Evolutionary conservation across 2,888 invertebrate genomes (phyloP).

Genomic region (Philereme vetulata): DNA sequence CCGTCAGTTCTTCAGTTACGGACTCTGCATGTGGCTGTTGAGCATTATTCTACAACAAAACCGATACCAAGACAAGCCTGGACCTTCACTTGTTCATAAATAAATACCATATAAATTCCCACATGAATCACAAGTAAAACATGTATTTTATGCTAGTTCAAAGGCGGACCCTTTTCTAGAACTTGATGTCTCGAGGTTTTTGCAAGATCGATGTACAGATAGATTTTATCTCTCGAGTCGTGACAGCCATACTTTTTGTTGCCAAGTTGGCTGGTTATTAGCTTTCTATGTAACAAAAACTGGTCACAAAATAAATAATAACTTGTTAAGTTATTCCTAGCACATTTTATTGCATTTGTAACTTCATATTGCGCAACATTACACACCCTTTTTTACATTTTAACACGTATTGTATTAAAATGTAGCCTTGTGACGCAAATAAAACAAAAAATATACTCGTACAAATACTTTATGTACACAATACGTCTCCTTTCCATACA

Average conservation of each 20-base stretch:
- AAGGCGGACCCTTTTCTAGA: slow-evolving; percentile 24
- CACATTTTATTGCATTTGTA: neutral
- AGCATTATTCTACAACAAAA: neutral
- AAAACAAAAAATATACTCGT: slow-evolving; percentile 24
- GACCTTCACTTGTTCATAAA: neutral
- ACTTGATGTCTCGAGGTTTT: slow-evolving; percentile 17
- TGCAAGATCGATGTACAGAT: slow-evolving; percentile 15
- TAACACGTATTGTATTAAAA: slow-evolving; percentile 19
- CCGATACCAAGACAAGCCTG: neutral
- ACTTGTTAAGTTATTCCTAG: neutral
- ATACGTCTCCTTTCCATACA: neutral
- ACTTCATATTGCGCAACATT: slow-evolving; percentile 13
- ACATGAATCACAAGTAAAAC: slow-evolving; percentile 17
- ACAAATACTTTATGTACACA: slow-evolving; percentile 12
- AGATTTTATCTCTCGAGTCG: slow-evolving; percentile 15
- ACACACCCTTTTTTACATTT: slow-evolving; percentile 19
- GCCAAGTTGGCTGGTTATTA: neutral
- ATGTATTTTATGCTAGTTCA: slow-evolving; percentile 10
- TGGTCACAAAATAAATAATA: neutral
- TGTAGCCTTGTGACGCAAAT: slow-evolving; percentile 25
- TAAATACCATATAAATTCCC: slow-evolving; percentile 9
- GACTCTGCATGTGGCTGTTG: too few species aligned
- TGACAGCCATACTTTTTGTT: neutral
- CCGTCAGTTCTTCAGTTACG: too few species aligned
- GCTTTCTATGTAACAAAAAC: neutral